These are phyloP conservation scores for Kradibia gibbosae DNA, from an alignment of 1,140 invertebrate species.

Conservation along the genomic window DNA sequence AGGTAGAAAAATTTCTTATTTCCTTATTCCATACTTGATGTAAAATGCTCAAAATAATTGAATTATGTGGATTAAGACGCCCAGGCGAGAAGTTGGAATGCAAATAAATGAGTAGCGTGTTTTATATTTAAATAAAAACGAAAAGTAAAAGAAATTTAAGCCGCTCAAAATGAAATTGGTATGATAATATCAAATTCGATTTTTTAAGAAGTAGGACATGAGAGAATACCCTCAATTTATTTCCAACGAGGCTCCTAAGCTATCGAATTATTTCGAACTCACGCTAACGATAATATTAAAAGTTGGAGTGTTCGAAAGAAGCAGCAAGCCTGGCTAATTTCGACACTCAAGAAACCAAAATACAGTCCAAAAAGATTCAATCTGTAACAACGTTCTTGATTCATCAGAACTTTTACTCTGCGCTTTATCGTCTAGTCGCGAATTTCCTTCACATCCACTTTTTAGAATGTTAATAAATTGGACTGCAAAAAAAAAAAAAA, in stretches of 20 bases:
- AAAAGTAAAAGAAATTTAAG: not conserved
- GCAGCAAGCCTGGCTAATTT: not conserved
- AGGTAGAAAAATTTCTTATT: too few relatives aligned
- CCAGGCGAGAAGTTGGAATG: not conserved
- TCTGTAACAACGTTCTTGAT: too few relatives aligned
- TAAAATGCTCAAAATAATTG: not conserved
- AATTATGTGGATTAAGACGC: not conserved
- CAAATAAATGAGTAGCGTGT: not conserved
- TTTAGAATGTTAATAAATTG: too few relatives aligned
- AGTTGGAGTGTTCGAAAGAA: too few relatives aligned
- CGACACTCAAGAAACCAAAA: not conserved
- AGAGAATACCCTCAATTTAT: not conserved
- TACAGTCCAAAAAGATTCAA: not conserved
- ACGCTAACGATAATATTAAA: not conserved
- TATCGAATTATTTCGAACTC: not conserved
- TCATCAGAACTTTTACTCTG: too few relatives aligned
- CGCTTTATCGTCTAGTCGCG: too few relatives aligned
- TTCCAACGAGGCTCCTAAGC: not conserved
- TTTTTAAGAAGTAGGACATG: not conserved
- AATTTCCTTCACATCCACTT: too few relatives aligned
- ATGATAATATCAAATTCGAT: not conserved
- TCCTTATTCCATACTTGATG: not conserved
- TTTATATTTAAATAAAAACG: not conserved
- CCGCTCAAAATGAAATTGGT: not conserved
- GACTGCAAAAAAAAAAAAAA: too few relatives aligned